Base-by-base conservation (phyloP, 2,797 vertebrate genomes). In the Pantherophis vulpinus region DNA sequence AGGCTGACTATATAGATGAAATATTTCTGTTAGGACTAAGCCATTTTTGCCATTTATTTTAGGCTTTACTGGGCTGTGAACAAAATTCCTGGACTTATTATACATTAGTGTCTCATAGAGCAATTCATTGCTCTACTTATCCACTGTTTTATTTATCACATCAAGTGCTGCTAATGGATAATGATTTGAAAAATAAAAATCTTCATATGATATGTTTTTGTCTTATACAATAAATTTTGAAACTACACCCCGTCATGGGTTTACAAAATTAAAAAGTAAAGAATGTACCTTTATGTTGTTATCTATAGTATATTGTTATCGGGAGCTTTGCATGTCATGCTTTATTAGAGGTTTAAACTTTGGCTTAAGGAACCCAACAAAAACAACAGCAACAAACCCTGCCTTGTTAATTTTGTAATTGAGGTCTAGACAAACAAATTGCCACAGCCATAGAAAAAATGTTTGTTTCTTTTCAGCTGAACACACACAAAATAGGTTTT, bases 401-500 rank as follows among this genome's bases (percentile, higher is more conserved):
- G 92, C 47, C 93, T 90, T 93, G 92, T 23, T 96, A 91, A 91
- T 95, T 95, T 90, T 94, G 94, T 95, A 96, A 90, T 93, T 95
- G 94, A 96, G 87, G 93, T 96, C 94, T 95, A 63, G 8, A 93
- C 94, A 95, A 95, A 94, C 95, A 94, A 87, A 91, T 89, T 93
- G 94, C 90, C 59, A 54, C 0, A 91, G 66, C 86, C 91, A 14
- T 11, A 79, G 93, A 51, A n/a, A 93, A 96, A 94, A 92, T 63
- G 0, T 93, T 95, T 96, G 23, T 92, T 89, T 20, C 79, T 42
- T 94, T 96, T 95, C 90, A 94, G 94, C 91, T 96, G 95, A 95
- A 93, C 87, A 96, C 93, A 95, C 95, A 95, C 94, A 95, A 93
- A 93, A 94, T 90, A 66, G 89, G 47, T 93, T 95, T 96, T 94